phyloP scores from a whole-genome alignment of 53 echinoderm and acorn worm species.

The Antedon mediterranea region DNA sequence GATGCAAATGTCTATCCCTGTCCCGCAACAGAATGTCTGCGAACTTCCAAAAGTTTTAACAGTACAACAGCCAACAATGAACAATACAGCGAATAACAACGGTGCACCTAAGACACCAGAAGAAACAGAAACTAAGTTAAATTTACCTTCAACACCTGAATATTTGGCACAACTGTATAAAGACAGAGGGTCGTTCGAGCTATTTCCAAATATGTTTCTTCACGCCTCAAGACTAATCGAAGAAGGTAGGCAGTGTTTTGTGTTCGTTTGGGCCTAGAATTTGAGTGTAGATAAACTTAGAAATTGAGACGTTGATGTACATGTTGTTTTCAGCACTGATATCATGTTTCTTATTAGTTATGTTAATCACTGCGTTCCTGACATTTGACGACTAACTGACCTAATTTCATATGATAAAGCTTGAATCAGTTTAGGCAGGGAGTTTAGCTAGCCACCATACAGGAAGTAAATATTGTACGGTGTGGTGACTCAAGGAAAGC shows the following conservation, averaged over 20 bases:
- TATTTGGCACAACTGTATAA: slow-evolving; percentile 94
- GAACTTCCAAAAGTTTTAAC: neutral
- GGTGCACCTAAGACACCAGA: neutral
- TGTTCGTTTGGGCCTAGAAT: neutral
- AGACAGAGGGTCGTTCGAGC: slow-evolving; percentile 59
- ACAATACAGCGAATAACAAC: neutral
- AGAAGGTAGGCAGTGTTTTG: slow-evolving; percentile 42
- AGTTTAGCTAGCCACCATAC: too few species aligned
- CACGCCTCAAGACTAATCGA: slow-evolving; percentile 88
- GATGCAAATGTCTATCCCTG: neutral
- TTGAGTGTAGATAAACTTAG: too few species aligned
- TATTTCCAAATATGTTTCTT: slow-evolving; percentile 78
- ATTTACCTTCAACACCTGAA: slow-evolving; percentile 49
- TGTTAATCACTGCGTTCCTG: neutral
- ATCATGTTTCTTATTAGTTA: neutral
- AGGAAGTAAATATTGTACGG: too few species aligned
- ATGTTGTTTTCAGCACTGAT: neutral
- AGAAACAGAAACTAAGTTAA: neutral
- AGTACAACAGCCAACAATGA: neutral
- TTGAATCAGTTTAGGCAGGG: too few species aligned
- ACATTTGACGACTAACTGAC: neutral
- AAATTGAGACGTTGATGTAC: too few species aligned
- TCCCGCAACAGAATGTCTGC: neutral
- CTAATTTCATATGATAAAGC: too few species aligned
- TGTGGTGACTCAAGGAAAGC: too few species aligned